A percentile compares a stretch with the other conserved stretches of the same genome.
phyloP scores from a whole-genome alignment of 2,113 vertebrate species.

The Terrapene triunguis region DNA sequence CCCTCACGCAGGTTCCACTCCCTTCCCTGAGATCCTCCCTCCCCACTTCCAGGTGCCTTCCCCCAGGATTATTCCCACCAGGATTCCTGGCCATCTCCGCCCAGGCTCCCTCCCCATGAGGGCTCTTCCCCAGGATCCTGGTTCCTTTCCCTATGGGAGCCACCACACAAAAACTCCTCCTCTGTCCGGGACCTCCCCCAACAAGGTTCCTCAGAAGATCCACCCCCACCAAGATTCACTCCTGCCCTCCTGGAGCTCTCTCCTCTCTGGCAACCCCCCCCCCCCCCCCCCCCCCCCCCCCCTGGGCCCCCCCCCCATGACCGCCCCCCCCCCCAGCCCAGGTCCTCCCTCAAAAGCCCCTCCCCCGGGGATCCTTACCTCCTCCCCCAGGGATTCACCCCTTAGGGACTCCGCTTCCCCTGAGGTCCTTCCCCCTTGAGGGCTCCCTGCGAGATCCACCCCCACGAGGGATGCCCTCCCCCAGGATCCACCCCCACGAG shows the following conservation, averaged over 20 bases:
- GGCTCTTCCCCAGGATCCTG: background rate
- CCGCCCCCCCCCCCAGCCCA: too few species aligned
- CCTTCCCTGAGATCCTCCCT: background rate
- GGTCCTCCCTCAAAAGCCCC: background rate
- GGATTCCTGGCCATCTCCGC: background rate
- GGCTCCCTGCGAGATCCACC: background rate
- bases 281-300: background rate
- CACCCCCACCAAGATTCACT: background rate
- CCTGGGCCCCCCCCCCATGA: background rate
- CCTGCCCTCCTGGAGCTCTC: background rate
- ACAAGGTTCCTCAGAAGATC: too few species aligned
- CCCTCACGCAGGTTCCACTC: background rate
- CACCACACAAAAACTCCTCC: too few species aligned
- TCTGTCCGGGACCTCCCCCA: background rate
- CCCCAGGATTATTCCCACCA: background rate
- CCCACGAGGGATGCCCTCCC: too few species aligned
- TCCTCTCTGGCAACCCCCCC: too few species aligned
- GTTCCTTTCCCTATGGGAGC: background rate
- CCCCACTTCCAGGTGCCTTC: background rate
- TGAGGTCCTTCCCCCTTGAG: slow-evolving; percentile 19
- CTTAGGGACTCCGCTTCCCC: too few species aligned
- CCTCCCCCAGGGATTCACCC: background rate
- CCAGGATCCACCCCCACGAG: background rate
- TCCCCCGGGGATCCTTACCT: too few species aligned
- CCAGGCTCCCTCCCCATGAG: background rate